phyloP scores from a whole-genome alignment of 2,888 invertebrate species.

The Deilephila porcellus region DNA sequence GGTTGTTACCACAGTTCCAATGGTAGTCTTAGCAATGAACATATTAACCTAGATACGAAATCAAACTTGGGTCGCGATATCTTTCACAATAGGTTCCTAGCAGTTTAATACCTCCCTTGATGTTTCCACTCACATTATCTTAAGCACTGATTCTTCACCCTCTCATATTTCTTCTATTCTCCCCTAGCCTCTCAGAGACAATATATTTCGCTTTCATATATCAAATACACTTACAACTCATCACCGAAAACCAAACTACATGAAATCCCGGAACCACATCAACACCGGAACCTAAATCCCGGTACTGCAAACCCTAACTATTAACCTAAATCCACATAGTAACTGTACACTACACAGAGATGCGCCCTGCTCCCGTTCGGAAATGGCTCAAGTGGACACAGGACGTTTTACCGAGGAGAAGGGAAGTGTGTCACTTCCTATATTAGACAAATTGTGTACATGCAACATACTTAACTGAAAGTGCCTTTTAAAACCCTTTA shows the following conservation, averaged over 20 bases:
- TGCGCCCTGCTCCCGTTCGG: slow-evolving; percentile 46
- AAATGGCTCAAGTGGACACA: slow-evolving; percentile 47
- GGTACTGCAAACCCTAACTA: slow-evolving; percentile 3
- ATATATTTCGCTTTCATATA: too few relatives aligned
- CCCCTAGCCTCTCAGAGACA: too few relatives aligned
- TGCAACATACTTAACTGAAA: background rate
- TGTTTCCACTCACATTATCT: too few relatives aligned
- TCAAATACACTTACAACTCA: background rate
- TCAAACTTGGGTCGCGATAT: too few relatives aligned
- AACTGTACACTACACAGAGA: slow-evolving; percentile 28
- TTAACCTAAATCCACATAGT: slow-evolving; percentile 19
- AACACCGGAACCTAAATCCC: background rate
- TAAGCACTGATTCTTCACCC: too few relatives aligned
- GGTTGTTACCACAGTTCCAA: too few relatives aligned
- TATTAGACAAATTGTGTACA: background rate
- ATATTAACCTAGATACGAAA: too few relatives aligned
- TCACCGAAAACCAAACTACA: background rate
- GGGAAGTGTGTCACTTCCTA: background rate
- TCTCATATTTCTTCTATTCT: too few relatives aligned
- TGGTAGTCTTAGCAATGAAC: too few relatives aligned
- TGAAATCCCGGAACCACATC: background rate
- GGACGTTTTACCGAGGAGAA: slow-evolving; percentile 5
- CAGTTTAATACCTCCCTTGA: too few relatives aligned
- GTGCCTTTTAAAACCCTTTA: too few relatives aligned
- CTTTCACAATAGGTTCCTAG: too few relatives aligned